Base-by-base conservation (phyloP, 2,888 invertebrate genomes). In the Drosophila tripunctata region DNA sequence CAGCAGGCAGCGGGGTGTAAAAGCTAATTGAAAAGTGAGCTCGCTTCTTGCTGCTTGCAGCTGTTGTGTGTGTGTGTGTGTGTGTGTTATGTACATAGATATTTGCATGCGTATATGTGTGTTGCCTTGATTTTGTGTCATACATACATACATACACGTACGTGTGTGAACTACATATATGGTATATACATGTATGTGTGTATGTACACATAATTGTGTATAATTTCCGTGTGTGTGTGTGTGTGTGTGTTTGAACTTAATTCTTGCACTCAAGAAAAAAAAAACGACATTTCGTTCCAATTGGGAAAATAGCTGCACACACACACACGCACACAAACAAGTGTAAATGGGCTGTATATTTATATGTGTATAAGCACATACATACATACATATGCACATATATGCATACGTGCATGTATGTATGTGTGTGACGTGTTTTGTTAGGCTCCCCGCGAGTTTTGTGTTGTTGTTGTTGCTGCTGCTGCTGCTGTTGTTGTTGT, bases 81-180 rank as follows among this genome's bases (percentile, higher is more conserved):
- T 62, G 35, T 50, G 43, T 63, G 50, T 72, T 43, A 30, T 65
- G 54, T 30, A 35, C 35, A 45, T 73, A 60, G 35, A 40, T 54
- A 30, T 61, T 60, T 54, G 31, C 17, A 44, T 38, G 33, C 24
- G 54, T 52, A 58, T 72, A 38, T 72, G 56, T 72, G 56, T 67
- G 60, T 78, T 74, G 69, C 77, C 77, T 76, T 79, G 69, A 64
- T 72, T 75, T 78, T 71, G 66, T 71, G 61, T 55, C 69, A 71
- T 70, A n/a, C n/a, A n/a, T n/a, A n/a, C n/a, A n/a, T n/a, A n/a
- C n/a, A n/a, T n/a, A n/a, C n/a, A n/a, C n/a, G n/a, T n/a, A 52
- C 74, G 64, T 68, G 70, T 77, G 70, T 64, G 47, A 72, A 61
- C 60, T 55, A 65, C 43, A 68, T 43, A 61, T 24, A 44, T 48